Base-by-base conservation (phyloP, 2,113 vertebrate species). In the Xenopus laevis region DNA sequence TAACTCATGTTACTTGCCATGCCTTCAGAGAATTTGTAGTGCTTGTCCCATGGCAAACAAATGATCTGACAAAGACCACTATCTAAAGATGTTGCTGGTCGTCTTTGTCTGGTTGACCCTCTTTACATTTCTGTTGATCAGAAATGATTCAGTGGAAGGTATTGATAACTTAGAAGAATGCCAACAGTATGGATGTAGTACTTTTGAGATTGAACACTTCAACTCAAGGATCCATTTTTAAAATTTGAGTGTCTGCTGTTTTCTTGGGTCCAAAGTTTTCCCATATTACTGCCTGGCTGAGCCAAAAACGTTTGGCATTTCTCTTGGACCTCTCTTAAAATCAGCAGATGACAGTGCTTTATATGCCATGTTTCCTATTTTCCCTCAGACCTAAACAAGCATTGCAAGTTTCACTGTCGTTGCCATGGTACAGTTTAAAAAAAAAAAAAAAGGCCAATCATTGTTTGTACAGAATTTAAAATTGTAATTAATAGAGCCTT, bases 201-300 rank as follows among this genome's bases (percentile, higher is more conserved):
- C 33, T 50, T 50, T 50, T 50, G 47, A 50, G 47, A 50, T 50
- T 9, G 33, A 40, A 4, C 30, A 33, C 30, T 33, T 12, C 81
- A 86, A 80, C 73, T 78, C 82, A 79, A 86, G 79, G 84, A 84
- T 84, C 84, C 83, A 85, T 84, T 82, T 84, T 80, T 81, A 81
- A 86, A 84, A 86, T 40, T 40, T 7, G 33, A 40, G 33, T 40
- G 33, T 40, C 33, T 40, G 33, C 33, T 84, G 82, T 88, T 87
- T n/a, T 86, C 87, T 81, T 82, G 79, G 67, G 81, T 85, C 71
- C 85, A 81, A 7, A 88, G 84, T 85, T 88, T 84, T 88, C 90
- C 86, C 88, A 88, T 88, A 88, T 88, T 93, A 90, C 95, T 98
- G 95, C 95, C 93, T 92, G 89, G 92, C 96, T 97, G 95, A 98